A percentile compares a stretch with the other conserved stretches of the same genome.
These are phyloP conservation scores for Eupithecia vulgata DNA, from an alignment of 2,888 invertebrate species.

Conservation along the genomic window DNA sequence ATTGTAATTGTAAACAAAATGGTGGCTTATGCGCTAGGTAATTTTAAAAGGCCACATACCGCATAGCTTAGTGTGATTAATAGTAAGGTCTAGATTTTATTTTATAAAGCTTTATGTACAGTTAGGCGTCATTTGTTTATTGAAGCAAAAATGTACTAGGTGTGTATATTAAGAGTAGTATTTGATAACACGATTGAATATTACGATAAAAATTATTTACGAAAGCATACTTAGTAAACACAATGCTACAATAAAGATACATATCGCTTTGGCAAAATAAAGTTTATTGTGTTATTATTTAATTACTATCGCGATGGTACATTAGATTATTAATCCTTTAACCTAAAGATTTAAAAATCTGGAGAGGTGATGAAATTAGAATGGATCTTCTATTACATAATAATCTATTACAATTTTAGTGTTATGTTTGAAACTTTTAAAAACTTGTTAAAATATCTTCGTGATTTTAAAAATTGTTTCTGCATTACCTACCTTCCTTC, in stretches of 20 bases:
- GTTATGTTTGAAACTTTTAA: conserved; percentile 56
- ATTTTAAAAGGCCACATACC: conserved; percentile 68
- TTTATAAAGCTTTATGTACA: conserved; percentile 82
- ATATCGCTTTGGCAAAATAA: conserved; percentile 80
- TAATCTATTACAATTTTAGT: conserved; percentile 47
- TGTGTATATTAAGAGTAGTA: conserved; percentile 79
- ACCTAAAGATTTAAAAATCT: conserved; percentile 50
- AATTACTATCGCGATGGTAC: conserved; percentile 61
- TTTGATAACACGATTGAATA: conserved; percentile 78
- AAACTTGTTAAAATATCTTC: conserved; percentile 48
- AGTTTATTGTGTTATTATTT: conserved; percentile 53
- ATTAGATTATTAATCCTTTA: conserved; percentile 65
- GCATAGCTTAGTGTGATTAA: conserved; percentile 78
- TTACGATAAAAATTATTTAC: conserved; percentile 64
- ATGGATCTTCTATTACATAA: conserved; percentile 44
- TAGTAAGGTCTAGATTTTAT: conserved; percentile 78
- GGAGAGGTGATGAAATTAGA: conserved; percentile 43
- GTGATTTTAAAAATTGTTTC: conserved; percentile 43
- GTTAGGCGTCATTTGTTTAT: conserved; percentile 76
- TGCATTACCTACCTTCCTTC: conserved; percentile 23
- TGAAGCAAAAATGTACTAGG: conserved; percentile 70
- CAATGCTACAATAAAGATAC: conserved; percentile 81
- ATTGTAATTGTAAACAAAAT: conserved; percentile 57
- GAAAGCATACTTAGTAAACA: conserved; percentile 70
- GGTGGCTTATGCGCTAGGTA: conserved; percentile 62